Percentiles rank a stretch among this genome's conserved stretches.
Conservation (phyloP, 64 coral and sea anemone species). For the Pocillopora damicornis region DNA sequence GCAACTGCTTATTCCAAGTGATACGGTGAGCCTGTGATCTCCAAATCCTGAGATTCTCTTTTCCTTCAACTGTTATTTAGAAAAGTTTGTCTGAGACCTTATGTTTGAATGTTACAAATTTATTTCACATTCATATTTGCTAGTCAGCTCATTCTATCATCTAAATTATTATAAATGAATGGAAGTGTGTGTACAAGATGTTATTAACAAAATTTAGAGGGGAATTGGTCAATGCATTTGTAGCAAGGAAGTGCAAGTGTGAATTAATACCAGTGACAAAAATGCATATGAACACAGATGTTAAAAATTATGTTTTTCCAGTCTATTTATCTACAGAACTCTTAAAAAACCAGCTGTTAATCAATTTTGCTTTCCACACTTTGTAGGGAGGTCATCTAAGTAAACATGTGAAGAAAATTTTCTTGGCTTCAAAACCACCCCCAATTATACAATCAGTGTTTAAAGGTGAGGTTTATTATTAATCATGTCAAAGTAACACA, state of each 20-base stretch:
- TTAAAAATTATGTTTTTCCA: not conserved
- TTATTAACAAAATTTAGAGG: too few relatives aligned
- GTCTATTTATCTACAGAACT: too few relatives aligned
- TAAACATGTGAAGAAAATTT: conserved; percentile 96
- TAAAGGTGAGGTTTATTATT: conserved; percentile 64
- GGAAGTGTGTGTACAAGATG: too few relatives aligned
- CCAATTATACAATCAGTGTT: conserved; percentile 93
- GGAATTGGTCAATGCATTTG: too few relatives aligned
- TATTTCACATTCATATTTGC: too few relatives aligned
- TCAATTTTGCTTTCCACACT: not conserved
- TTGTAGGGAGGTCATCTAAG: conserved; percentile 80
- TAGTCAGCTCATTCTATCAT: too few relatives aligned
- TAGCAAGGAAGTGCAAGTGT: too few relatives aligned
- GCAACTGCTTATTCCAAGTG: conserved; percentile 79
- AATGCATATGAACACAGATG: too few relatives aligned
- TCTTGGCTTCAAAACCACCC: conserved; percentile 89
- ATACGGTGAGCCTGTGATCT: conserved; percentile 51
- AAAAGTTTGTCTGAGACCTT: not conserved
- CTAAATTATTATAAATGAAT: too few relatives aligned
- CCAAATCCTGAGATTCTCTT: not conserved
- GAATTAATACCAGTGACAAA: too few relatives aligned
- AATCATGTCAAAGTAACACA: too few relatives aligned
- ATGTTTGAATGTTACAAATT: too few relatives aligned
- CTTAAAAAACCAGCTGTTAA: not conserved
- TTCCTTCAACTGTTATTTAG: not conserved